These are phyloP conservation scores for Bufotes viridis DNA, from an alignment of 2,797 vertebrate species.

Conservation along the genomic window DNA sequence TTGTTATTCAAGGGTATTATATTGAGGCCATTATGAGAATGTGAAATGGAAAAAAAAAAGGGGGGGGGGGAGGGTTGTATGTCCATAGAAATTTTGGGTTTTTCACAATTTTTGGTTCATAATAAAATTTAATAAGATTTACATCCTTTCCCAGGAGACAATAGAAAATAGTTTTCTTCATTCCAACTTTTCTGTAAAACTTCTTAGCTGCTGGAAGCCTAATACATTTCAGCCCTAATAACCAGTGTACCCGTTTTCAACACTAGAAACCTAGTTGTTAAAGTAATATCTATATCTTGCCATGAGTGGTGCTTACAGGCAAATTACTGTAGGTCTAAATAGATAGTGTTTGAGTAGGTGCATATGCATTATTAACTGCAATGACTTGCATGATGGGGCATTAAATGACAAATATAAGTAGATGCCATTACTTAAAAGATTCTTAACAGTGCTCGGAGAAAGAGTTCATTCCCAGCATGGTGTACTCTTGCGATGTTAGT, in stretches of 20 bases:
- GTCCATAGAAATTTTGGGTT: no score
- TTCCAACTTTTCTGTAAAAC: neutral
- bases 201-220: neutral
- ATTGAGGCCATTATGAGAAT: no score
- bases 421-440: conserved; percentile 26
- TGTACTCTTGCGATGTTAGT: conserved; percentile 7
- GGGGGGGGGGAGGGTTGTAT: no score
- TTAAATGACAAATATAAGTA: conserved; percentile 22
- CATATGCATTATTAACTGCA: neutral
- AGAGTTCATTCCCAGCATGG: conserved; percentile 25
- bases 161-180: neutral
- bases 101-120: no score
- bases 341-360: conserved; percentile 10
- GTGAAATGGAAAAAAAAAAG: no score
- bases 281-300: conserved; percentile 10
- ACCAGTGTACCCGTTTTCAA: conserved; percentile 11
- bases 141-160: neutral
- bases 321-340: conserved; percentile 6
- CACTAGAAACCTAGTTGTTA: conserved; percentile 4
- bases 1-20: no score
- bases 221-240: neutral
- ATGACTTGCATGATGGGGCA: conserved; percentile 1
- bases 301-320: conserved; percentile 10
- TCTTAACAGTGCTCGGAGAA: neutral
- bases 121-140: no score